Evolutionary conservation across 64 coral and sea anemone species (phyloP), one percentile per base, ranked within the genome.

Genomic region (Dendronephthya gigantea): DNA sequence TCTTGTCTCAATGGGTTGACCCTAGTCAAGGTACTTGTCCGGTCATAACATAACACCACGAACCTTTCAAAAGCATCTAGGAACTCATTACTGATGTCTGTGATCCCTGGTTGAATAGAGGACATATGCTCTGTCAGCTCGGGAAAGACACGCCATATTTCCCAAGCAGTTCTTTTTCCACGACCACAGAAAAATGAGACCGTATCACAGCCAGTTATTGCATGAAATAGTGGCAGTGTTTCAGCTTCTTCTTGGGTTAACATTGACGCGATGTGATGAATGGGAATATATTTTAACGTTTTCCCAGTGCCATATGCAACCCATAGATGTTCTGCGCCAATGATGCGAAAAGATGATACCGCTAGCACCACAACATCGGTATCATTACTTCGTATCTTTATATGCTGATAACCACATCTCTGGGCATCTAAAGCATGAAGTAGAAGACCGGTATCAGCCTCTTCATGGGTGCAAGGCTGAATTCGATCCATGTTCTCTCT

Each of bases 371-470:
- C 87, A 88, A 88, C 87, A 83, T 88, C 87, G n/a, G 48, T 88
- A 48, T 88, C 75, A 82, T 88, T 88, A 82, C 87, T 88, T 88
- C 87, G 25, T 51, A 88, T 88, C 87, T 82, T 88, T 48, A 88
- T 83, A 17, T 50, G 45, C 49, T 88, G 87, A 83, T 88, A 50
- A 82, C 87, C 87, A 83, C 87, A 88, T 83, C 76, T 88, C 29
- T 88, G 87, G 27, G 75, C 87, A 88, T 88, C 87, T 35, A 88
- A 88, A 82, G 87, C 87, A 83, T 88, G 83, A 48, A 84, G 37
- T 40, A 84, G 39, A 34, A 84, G 39, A 40, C 68, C 62, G 17
- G 86, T 87, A 79, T 87, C 86, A 28, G 86, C 86, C 66, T 87
- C 86, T 76, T 79, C 86, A 69, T 87, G 86, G 7, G 86, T 39